Percentiles rank a stretch among this genome's conserved stretches.
These are phyloP conservation scores for Andinoacara biseriatus DNA, from an alignment of 2,113 vertebrate genomes.

Conservation along the genomic window DNA sequence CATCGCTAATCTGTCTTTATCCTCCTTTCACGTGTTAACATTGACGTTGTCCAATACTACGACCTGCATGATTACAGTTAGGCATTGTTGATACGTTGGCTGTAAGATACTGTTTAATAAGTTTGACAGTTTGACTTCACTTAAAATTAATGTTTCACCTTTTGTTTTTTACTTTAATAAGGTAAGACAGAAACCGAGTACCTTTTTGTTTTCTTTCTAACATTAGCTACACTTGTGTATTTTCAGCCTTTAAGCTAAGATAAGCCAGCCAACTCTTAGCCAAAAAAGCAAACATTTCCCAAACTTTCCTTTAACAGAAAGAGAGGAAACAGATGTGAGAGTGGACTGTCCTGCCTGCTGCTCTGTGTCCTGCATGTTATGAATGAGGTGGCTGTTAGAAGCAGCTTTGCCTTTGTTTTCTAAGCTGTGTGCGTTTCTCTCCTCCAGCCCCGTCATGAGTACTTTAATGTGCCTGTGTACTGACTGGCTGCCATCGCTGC, in stretches of 20 bases:
- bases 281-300: not conserved
- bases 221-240: not conserved
- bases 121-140: not conserved
- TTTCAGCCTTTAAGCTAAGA: not conserved
- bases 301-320: not conserved
- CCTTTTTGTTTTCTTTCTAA: not conserved
- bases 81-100: not conserved
- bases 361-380: conserved; percentile 42
- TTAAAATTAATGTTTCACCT: not conserved
- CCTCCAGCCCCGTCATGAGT: conserved; percentile 95
- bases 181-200: not conserved
- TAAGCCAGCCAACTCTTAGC: not conserved
- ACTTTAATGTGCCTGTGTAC: conserved; percentile 99
- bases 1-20: conserved; percentile 23
- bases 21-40: conserved; percentile 24
- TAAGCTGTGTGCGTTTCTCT: conserved; percentile 87
- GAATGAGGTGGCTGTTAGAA: not conserved
- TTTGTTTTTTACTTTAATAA: not conserved
- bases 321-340: not conserved
- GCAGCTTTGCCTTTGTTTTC: conserved; percentile 49
- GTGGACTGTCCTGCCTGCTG: conserved; percentile 15
- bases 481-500: conserved; percentile 90
- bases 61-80: not conserved
- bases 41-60: not conserved
- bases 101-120: not conserved